Evolutionary conservation across 2,888 invertebrate species (phyloP).

Genomic region (Sceliomorpha sp.): DNA sequence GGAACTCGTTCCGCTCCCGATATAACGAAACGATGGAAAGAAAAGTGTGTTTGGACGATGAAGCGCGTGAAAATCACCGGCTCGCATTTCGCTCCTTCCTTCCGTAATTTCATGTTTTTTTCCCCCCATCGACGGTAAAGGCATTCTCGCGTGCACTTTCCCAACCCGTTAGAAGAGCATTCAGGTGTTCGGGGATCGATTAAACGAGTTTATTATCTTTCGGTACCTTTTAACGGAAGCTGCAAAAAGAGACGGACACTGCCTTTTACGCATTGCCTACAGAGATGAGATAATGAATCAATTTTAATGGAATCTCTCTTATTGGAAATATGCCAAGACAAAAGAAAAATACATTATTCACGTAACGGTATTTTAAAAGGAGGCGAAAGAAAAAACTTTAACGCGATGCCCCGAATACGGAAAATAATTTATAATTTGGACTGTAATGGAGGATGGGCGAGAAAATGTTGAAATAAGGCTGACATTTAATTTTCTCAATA

Average conservation of each 20-base stretch:
- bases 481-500: too few species aligned
- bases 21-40: constrained; percentile 15
- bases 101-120: constrained; percentile 16
- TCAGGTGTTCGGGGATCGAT: constrained; percentile 9
- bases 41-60: constrained; percentile 13
- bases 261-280: too few species aligned
- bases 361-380: too few species aligned
- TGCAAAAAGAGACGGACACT: neutral
- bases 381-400: too few species aligned
- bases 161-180: neutral
- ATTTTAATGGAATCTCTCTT: too few species aligned
- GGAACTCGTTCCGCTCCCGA: constrained; percentile 17
- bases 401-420: too few species aligned
- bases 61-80: constrained; percentile 20
- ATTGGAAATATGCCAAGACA: too few species aligned
- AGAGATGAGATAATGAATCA: too few species aligned
- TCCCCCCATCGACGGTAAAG: constrained; percentile 5
- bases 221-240: neutral
- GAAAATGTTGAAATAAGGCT: too few species aligned
- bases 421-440: too few species aligned
- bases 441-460: too few species aligned
- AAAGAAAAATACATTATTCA: too few species aligned
- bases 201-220: constrained; percentile 14
- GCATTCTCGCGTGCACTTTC: constrained; percentile 16
- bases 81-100: constrained; percentile 10